Conservation (phyloP, 1,140 invertebrate genomes). For the Aphidius gifuensis region DNA sequence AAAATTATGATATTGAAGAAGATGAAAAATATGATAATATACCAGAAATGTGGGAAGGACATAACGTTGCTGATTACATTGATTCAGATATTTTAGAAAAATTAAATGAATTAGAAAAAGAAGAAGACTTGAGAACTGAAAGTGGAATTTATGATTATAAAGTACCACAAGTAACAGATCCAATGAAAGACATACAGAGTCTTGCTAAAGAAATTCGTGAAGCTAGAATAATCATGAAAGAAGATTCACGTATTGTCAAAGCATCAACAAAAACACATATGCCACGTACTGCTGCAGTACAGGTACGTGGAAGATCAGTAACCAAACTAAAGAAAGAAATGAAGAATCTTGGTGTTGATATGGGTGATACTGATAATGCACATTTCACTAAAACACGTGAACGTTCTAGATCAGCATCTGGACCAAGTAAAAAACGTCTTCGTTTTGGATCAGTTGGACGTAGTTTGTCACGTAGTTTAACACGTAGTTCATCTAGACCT, state of each 20-base stretch:
- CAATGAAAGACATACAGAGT: slow-evolving; percentile 77
- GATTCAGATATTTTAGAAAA: slow-evolving; percentile 95
- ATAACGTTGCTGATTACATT: slow-evolving; percentile 98
- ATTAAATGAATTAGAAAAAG: slow-evolving; percentile 85
- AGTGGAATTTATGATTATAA: slow-evolving; percentile 87
- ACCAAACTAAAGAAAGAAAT: slow-evolving; percentile 72
- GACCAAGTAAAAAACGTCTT: slow-evolving; percentile 62
- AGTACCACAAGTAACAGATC: slow-evolving; percentile 83
- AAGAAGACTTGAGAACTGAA: slow-evolving; percentile 81
- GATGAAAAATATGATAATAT: slow-evolving; percentile 93
- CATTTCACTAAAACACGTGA: slow-evolving; percentile 60
- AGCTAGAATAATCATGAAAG: slow-evolving; percentile 80
- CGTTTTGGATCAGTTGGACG: slow-evolving; percentile 57
- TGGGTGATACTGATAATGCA: slow-evolving; percentile 67
- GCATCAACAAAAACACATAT: slow-evolving; percentile 81
- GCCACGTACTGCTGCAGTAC: slow-evolving; percentile 71
- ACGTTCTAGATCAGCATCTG: slow-evolving; percentile 60
- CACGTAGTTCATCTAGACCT: slow-evolving; percentile 51
- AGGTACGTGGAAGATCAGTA: slow-evolving; percentile 73
- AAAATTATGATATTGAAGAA: slow-evolving; percentile 89
- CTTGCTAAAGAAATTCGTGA: slow-evolving; percentile 85
- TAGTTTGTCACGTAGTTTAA: no score
- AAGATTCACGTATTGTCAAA: slow-evolving; percentile 66
- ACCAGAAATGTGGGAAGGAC: slow-evolving; percentile 96
- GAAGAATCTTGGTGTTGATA: slow-evolving; percentile 88